These are phyloP conservation scores for Siderastrea radians DNA, from an alignment of 92 coral and sea anemone genomes.

Conservation along the genomic window DNA sequence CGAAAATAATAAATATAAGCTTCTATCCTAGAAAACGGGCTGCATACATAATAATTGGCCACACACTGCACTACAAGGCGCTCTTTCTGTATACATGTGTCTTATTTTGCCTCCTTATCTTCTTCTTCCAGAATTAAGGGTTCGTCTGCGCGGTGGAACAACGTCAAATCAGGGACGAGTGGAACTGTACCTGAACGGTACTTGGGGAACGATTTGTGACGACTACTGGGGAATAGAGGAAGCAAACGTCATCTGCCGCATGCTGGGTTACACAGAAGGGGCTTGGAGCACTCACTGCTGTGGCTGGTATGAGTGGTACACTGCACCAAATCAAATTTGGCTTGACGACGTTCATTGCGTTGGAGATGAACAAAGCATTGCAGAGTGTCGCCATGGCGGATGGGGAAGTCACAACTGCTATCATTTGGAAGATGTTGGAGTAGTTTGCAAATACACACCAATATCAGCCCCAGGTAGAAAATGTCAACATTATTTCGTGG, in stretches of 20 bases:
- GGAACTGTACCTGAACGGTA: conserved; percentile 47
- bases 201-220: conserved; percentile 76
- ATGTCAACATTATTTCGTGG: too few species aligned
- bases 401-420: conserved; percentile 51
- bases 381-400: conserved; percentile 47
- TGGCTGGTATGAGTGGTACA: background rate
- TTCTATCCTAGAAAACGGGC: too few species aligned
- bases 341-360: conserved; percentile 33
- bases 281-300: conserved; percentile 57
- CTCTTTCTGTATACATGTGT: too few species aligned
- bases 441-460: conserved; percentile 49
- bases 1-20: background rate
- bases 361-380: conserved; percentile 41
- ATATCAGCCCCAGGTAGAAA: conserved; percentile 4
- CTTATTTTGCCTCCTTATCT: too few species aligned
- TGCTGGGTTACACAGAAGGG: conserved; percentile 58
- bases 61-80: background rate
- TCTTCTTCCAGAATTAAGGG: conserved; percentile 18
- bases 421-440: conserved; percentile 37
- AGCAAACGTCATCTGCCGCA: conserved; percentile 76
- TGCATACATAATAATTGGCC: background rate
- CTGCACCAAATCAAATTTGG: conserved; percentile 34
- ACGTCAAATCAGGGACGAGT: conserved; percentile 65
- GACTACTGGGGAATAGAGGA: conserved; percentile 65
- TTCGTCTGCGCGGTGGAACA: conserved; percentile 52